A percentile compares a stretch with the other conserved stretches of the same genome.
Conservation (phyloP, 2,888 invertebrate species). For the Thysanoteuthis rhombus region DNA sequence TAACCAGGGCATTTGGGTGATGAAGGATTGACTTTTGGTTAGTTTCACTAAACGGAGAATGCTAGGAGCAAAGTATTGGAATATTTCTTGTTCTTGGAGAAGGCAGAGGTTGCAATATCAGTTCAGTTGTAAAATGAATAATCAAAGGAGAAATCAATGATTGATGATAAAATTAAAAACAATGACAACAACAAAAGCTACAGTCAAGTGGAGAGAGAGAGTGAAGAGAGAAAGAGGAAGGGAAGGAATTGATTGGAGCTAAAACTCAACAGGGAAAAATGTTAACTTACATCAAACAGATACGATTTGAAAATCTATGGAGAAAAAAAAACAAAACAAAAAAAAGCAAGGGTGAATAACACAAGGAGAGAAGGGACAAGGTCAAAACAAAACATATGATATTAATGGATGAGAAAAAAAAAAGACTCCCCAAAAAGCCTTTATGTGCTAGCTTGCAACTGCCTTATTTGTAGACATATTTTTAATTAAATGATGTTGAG, state of each 20-base stretch:
- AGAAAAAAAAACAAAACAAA: background rate
- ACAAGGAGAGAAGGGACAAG: background rate
- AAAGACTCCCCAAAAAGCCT: background rate
- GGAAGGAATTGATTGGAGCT: background rate
- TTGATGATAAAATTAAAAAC: background rate
- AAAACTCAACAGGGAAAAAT: background rate
- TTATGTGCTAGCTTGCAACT: background rate
- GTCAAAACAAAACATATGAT: background rate
- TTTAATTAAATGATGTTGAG: background rate
- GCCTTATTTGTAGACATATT: background rate
- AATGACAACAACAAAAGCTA: constrained; percentile 12
- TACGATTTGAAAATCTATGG: constrained; percentile 12
- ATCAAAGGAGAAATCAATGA: background rate
- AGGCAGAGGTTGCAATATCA: background rate
- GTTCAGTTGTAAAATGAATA: background rate
- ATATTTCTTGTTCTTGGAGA: background rate
- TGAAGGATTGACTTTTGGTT: background rate
- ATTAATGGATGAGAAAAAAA: background rate
- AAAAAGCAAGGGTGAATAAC: background rate
- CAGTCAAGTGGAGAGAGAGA: background rate
- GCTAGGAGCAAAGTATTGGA: background rate
- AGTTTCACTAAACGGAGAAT: background rate
- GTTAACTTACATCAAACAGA: constrained; percentile 12
- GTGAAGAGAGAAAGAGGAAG: background rate
- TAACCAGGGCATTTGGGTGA: background rate